Percentiles rank a stretch among this genome's conserved stretches.
phyloP scores from a whole-genome alignment of 2,888 invertebrate genomes.

The Xylota sylvarum region DNA sequence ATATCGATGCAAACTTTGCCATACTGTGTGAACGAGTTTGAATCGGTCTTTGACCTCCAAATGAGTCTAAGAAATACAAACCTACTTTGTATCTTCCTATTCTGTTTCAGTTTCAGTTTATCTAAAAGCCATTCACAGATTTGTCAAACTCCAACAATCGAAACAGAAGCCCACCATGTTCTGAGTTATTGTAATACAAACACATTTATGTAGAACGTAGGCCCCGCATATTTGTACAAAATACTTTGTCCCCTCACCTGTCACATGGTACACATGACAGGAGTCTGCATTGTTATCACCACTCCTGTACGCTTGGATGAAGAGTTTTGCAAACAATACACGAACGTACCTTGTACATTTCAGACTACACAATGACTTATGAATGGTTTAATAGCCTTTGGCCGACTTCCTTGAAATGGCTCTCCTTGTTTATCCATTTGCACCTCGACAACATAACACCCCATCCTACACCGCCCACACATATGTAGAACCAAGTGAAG shows the following conservation, averaged over 20 bases:
- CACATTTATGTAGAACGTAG: not conserved
- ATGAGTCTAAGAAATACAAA: too few relatives aligned
- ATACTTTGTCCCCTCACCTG: constrained; percentile 33
- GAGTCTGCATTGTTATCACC: constrained; percentile 43
- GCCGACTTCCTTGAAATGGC: constrained; percentile 69
- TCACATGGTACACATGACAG: constrained; percentile 11
- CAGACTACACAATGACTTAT: constrained; percentile 63
- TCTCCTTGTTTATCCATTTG: constrained; percentile 63
- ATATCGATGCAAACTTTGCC: too few relatives aligned
- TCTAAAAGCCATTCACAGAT: not conserved
- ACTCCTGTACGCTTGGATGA: constrained; percentile 21
- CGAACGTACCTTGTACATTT: constrained; percentile 49
- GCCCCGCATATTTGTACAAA: constrained; percentile 36
- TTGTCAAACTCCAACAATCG: not conserved
- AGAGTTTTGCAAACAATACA: constrained; percentile 55
- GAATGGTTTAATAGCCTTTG: constrained; percentile 70
- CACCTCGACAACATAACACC: constrained; percentile 53
- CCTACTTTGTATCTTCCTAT: too few relatives aligned
- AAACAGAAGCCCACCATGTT: not conserved
- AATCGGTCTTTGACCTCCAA: too few relatives aligned
- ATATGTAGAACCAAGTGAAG: constrained; percentile 5
- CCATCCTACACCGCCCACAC: constrained; percentile 4
- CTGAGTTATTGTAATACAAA: constrained; percentile 17
- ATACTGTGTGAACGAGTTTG: too few relatives aligned
- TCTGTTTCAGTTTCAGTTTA: not conserved